Evolutionary conservation across 1,140 invertebrate species (phyloP).

Genomic region (Phymorhynchus buccinoides): DNA sequence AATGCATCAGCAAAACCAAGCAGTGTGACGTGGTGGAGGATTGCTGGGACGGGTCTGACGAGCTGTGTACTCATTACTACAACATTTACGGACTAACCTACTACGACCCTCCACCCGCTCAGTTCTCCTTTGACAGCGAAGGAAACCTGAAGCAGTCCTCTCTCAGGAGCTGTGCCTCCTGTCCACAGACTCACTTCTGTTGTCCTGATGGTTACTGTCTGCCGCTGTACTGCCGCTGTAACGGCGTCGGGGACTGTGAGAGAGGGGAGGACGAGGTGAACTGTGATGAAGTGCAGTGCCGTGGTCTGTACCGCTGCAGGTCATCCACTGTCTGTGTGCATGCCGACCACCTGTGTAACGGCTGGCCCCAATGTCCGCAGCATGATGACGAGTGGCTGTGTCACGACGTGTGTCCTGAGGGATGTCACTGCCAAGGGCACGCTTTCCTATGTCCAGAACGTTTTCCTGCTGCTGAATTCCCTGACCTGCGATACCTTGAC

Average conservation of each 20-base stretch:
- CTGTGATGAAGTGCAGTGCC: conserved; percentile 29
- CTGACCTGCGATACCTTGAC: conserved; percentile 9
- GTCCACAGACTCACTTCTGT: conserved; percentile 26
- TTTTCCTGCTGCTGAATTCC: neutral
- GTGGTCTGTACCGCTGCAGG: conserved; percentile 35
- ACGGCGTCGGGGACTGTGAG: conserved; percentile 28
- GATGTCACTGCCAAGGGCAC: conserved; percentile 32
- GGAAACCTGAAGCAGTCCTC: neutral
- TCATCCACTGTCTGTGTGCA: conserved; percentile 34
- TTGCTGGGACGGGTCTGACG: conserved; percentile 36
- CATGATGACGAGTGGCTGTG: conserved; percentile 43
- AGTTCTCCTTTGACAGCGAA: neutral
- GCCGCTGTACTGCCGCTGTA: conserved; percentile 22
- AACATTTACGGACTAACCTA: neutral
- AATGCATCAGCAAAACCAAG: neutral
- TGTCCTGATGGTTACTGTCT: conserved; percentile 19
- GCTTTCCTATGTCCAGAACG: conserved; percentile 6
- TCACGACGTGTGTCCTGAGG: conserved; percentile 45
- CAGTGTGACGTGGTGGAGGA: conserved; percentile 1
- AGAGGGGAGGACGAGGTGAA: conserved; percentile 17
- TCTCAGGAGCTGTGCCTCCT: neutral
- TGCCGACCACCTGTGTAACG: conserved; percentile 30
- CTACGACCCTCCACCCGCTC: neutral
- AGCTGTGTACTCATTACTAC: neutral
- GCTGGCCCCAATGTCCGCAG: conserved; percentile 38